Evolutionary conservation across 1,140 invertebrate genomes (phyloP).

Genomic region (Subanguina moxae): DNA sequence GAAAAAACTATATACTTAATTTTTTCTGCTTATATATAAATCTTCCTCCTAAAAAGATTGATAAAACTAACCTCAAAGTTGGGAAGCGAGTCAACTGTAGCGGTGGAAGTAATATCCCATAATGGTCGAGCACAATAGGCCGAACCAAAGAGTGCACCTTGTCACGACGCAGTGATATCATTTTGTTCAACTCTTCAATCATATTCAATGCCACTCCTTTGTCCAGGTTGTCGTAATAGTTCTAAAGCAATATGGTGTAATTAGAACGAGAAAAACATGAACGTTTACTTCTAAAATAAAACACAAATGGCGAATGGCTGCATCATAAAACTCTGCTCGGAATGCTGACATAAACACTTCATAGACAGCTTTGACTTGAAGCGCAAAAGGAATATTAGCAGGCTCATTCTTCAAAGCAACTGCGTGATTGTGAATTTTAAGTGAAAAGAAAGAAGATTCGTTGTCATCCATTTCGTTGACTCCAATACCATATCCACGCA

Average conservation of each 20-base stretch:
- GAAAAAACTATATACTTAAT: no score
- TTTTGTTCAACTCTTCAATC: constrained; percentile 50
- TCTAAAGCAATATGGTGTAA: constrained; percentile 19
- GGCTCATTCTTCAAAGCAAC: constrained; percentile 4
- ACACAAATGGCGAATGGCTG: constrained; percentile 56
- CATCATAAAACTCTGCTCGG: constrained; percentile 47
- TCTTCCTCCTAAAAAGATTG: neutral
- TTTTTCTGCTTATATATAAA: no score
- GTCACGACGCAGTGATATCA: constrained; percentile 25
- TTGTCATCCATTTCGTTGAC: neutral
- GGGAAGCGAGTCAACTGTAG: constrained; percentile 56
- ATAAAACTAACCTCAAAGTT: constrained; percentile 39
- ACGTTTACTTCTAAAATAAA: constrained; percentile 50
- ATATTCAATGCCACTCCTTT: constrained; percentile 31
- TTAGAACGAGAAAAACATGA: neutral
- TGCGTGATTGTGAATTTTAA: neutral
- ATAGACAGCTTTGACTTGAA: constrained; percentile 57
- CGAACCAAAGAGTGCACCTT: constrained; percentile 41
- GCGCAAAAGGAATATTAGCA: neutral
- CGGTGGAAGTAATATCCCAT: constrained; percentile 50
- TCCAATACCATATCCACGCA: constrained; percentile 50
- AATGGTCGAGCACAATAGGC: constrained; percentile 45
- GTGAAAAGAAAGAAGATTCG: neutral
- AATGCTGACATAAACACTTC: constrained; percentile 56
- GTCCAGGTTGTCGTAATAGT: constrained; percentile 54